Evolutionary conservation across 2,797 vertebrate species (phyloP), one percentile per base, ranked within the genome.

Genomic region (Gila robusta): DNA sequence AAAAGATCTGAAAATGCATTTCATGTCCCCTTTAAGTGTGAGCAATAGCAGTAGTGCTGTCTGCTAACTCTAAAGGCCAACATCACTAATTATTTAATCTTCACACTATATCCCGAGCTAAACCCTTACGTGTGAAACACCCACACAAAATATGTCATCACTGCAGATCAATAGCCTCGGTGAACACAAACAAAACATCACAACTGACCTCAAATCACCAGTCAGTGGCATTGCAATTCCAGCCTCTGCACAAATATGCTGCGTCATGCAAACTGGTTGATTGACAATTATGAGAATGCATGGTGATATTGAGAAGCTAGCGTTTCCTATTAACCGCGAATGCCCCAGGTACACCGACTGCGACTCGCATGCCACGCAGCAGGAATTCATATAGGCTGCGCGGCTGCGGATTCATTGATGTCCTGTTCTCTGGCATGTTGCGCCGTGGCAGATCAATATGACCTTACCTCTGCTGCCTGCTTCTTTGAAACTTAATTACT

Each of bases 401-500:
- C 67, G 54, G 32, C 79, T 76, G 90, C 93, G 81, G 92, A 89
- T 90, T 88, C 94, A 94, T 91, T 93, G 94, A 95, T 89, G 87
- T 94, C 91, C 92, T 92, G 92, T 92, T 95, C 93, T 87, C 91
- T 94, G 94, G 93, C 94, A 94, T 95, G 95, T 95, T 94, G 93
- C 62, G 64, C 54, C 84, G 86, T 88, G 83, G 72, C 6, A 89
- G 94, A 96, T 96, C 96, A 93, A 96, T 96, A 96, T 94, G 95
- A 96, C 95, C 95, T 96, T 95, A 95, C 94, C 95, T 93, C 94
- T 90, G 91, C 92, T 90, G 90, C 91, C 92, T 92, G 92, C 94
- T 94, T 91, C 93, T 95, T 94, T 95, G 94, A 96, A 96, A 96
- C 95, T 94, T 95, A 95, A 95, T 96, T 96, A 96, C 95, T 94